A percentile compares a stretch with the other conserved stretches of the same genome.
These are phyloP conservation scores for Mycetomoellerius zeteki DNA, from an alignment of 1,140 invertebrate species.

Conservation along the genomic window DNA sequence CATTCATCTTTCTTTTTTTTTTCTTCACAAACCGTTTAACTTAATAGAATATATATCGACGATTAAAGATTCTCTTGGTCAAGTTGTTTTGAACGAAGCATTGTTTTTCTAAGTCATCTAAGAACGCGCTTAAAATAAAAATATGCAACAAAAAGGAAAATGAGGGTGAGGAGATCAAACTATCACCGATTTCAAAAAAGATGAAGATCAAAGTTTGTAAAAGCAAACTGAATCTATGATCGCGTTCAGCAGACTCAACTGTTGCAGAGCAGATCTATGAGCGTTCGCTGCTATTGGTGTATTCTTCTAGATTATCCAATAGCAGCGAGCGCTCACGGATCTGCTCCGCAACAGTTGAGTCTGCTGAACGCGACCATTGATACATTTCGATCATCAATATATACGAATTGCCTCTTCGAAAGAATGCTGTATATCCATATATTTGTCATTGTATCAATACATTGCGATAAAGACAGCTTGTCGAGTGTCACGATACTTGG, in stretches of 20 bases:
- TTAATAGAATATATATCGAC: background rate
- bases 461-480: slow-evolving; percentile 49
- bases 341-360: too few relatives aligned
- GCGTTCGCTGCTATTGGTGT: too few relatives aligned
- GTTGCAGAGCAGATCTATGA: too few relatives aligned
- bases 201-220: background rate
- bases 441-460: slow-evolving; percentile 62
- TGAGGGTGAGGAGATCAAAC: background rate
- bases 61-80: background rate
- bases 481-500: slow-evolving; percentile 54
- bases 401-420: background rate
- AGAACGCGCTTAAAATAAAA: background rate
- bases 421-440: slow-evolving; percentile 36
- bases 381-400: background rate
- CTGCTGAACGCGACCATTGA: too few relatives aligned
- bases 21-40: too few relatives aligned
- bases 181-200: slow-evolving; percentile 36
- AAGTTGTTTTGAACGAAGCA: background rate
- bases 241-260: too few relatives aligned
- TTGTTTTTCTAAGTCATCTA: slow-evolving; percentile 6
- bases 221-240: background rate
- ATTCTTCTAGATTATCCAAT: too few relatives aligned
- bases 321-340: too few relatives aligned
- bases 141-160: background rate
- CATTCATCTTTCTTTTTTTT: too few relatives aligned